Conservation (phyloP, 2,888 invertebrate species). For the Andrena marginata region DNA sequence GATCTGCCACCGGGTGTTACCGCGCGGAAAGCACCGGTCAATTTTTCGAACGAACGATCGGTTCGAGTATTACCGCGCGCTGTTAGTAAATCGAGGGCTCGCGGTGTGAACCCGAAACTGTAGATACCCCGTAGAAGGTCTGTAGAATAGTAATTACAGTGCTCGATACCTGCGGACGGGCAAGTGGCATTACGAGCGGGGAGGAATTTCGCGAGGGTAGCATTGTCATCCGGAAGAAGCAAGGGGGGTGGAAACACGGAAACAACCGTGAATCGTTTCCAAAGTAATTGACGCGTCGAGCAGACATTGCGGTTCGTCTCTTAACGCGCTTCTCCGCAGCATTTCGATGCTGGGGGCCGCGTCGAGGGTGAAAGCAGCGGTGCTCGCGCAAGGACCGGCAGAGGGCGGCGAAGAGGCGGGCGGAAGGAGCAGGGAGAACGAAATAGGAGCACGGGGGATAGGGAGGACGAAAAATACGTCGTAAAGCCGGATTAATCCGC, state of each 20-base stretch:
- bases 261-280: background rate
- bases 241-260: too few relatives aligned
- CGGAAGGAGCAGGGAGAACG: constrained; percentile 17
- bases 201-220: background rate
- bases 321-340: constrained; percentile 48
- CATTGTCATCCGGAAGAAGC: too few relatives aligned
- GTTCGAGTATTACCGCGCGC: too few relatives aligned
- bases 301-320: constrained; percentile 52
- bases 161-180: too few relatives aligned
- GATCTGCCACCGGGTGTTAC: too few relatives aligned
- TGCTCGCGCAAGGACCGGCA: background rate
- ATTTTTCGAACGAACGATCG: too few relatives aligned
- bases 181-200: too few relatives aligned
- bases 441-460: constrained; percentile 34
- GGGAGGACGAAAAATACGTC: constrained; percentile 66
- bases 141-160: too few relatives aligned
- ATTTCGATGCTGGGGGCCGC: constrained; percentile 48
- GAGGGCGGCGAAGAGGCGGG: background rate
- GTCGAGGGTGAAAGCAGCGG: background rate
- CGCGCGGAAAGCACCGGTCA: too few relatives aligned
- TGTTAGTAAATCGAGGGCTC: too few relatives aligned
- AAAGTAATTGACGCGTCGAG: constrained; percentile 64
- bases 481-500: constrained; percentile 72
- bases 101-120: too few relatives aligned
- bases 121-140: too few relatives aligned